A percentile compares a stretch with the other conserved stretches of the same genome.
Conservation (phyloP, 30 jellyfish, hydroid and myxozoan genomes). For the Clytia hemisphaerica region DNA sequence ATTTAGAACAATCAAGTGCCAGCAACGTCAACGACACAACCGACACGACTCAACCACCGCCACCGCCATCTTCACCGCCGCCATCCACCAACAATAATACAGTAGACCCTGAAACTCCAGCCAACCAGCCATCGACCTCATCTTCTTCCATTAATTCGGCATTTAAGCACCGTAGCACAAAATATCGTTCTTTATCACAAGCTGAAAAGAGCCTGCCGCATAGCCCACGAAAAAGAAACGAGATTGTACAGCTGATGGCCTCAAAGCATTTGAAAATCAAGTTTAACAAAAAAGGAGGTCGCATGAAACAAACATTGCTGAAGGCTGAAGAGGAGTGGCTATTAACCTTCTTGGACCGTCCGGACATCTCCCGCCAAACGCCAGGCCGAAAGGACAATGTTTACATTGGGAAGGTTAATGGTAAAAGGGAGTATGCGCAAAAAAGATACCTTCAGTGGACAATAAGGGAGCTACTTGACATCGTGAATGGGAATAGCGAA, state of each 20-base stretch:
- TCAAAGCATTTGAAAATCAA: conserved; percentile 9
- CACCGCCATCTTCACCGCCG: no score
- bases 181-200: conserved; percentile 10
- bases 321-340: conserved; percentile 20
- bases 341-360: not conserved
- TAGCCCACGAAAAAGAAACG: conserved; percentile 25
- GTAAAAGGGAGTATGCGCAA: conserved; percentile 36
- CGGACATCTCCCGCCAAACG: conserved; percentile 4
- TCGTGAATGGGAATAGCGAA: no score
- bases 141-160: no score
- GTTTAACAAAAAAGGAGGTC: not conserved
- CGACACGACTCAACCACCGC: no score
- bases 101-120: no score
- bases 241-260: not conserved
- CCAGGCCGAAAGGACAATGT: conserved; percentile 19
- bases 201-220: conserved; percentile 41
- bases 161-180: conserved; percentile 25
- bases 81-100: no score
- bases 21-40: no score
- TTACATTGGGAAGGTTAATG: conserved; percentile 28
- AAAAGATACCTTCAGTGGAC: conserved; percentile 40
- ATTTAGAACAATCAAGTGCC: no score
- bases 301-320: not conserved
- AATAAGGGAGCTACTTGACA: conserved; percentile 7
- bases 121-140: no score